Evolutionary conservation across 2,888 invertebrate species (phyloP).

Genomic region (Drosophila subquinaria): DNA sequence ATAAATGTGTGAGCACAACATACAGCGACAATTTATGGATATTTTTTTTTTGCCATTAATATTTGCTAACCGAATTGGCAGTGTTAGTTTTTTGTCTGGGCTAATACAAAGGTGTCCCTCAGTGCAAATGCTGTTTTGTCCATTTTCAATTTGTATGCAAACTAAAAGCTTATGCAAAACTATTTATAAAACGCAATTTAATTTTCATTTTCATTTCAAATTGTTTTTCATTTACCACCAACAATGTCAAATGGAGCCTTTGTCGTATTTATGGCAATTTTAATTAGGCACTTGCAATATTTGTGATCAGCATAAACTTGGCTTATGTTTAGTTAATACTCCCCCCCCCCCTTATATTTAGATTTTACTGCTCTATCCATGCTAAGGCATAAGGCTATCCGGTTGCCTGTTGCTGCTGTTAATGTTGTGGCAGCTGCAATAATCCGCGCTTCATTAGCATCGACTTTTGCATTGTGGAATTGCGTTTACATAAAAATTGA

Average conservation of each 20-base stretch:
- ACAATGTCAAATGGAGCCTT: slow-evolving; percentile 48
- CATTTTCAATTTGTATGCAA: slow-evolving; percentile 58
- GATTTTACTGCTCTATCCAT: background rate
- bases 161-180: slow-evolving; percentile 58
- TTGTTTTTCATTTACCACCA: slow-evolving; percentile 31
- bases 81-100: slow-evolving; percentile 34
- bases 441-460: slow-evolving; percentile 71
- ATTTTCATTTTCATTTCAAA: slow-evolving; percentile 39
- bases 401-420: slow-evolving; percentile 15
- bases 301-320: slow-evolving; percentile 45
- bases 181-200: slow-evolving; percentile 57
- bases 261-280: slow-evolving; percentile 70
- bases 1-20: slow-evolving; percentile 21
- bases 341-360: slow-evolving; percentile 6
- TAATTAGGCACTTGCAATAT: slow-evolving; percentile 65
- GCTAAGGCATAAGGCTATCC: slow-evolving; percentile 62
- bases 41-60: slow-evolving; percentile 35
- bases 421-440: slow-evolving; percentile 37
- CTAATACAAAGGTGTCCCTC: slow-evolving; percentile 46
- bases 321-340: slow-evolving; percentile 42
- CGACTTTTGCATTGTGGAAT: slow-evolving; percentile 64
- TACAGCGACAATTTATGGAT: slow-evolving; percentile 35
- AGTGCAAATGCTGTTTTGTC: slow-evolving; percentile 36
- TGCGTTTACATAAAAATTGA: slow-evolving; percentile 71
- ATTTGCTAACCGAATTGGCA: slow-evolving; percentile 58